These are phyloP conservation scores for Xestia rhomboidea DNA, from an alignment of 2,888 invertebrate genomes.

Conservation along the genomic window DNA sequence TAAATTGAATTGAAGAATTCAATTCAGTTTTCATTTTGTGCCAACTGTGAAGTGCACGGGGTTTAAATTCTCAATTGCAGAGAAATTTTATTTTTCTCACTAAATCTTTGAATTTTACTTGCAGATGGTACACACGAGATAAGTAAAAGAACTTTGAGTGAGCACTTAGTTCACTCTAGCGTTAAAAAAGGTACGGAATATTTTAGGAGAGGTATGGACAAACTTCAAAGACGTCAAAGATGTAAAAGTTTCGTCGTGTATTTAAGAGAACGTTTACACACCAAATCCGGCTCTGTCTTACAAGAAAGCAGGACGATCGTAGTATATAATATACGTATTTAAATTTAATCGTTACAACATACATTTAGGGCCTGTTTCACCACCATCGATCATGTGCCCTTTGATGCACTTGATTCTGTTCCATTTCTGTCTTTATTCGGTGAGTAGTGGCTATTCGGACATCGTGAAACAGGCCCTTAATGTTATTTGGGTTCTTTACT, in stretches of 20 bases:
- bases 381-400: no score
- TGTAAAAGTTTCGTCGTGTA: slow-evolving; percentile 3
- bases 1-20: slow-evolving; percentile 48
- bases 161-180: slow-evolving; percentile 27
- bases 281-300: not conserved
- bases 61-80: slow-evolving; percentile 1
- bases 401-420: no score
- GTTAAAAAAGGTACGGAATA: slow-evolving; percentile 22
- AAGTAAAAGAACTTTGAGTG: slow-evolving; percentile 20
- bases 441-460: no score
- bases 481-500: not conserved
- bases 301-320: not conserved
- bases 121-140: slow-evolving; percentile 3
- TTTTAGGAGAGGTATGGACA: not conserved
- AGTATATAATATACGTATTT: not conserved
- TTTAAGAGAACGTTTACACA: not conserved
- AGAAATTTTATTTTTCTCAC: slow-evolving; percentile 5
- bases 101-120: slow-evolving; percentile 14
- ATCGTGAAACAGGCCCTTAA: not conserved
- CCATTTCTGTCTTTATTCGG: no score
- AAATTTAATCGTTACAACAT: slow-evolving; percentile 9
- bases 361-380: not conserved
- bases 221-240: slow-evolving; percentile 8
- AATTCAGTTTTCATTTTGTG: slow-evolving; percentile 38
- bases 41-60: slow-evolving; percentile 17